Conservation (phyloP, 2,888 invertebrate genomes). For the Anorthoa munda region DNA sequence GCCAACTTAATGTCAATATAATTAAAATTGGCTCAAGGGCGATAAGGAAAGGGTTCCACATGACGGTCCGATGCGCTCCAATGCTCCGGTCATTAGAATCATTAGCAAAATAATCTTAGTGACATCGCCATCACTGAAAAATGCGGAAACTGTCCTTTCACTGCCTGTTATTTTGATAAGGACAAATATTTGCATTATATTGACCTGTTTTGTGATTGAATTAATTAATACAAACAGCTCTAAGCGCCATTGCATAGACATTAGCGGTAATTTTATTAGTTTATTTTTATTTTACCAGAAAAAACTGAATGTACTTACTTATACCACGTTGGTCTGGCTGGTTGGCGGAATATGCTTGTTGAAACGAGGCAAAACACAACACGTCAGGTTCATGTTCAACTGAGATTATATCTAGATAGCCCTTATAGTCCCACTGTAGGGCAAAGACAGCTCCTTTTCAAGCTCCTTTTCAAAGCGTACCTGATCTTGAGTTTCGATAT, state of each 20-base stretch:
- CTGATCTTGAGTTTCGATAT: too few species aligned
- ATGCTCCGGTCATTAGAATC: slow-evolving; percentile 31
- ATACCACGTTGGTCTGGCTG: background rate
- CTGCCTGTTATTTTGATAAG: slow-evolving; percentile 18
- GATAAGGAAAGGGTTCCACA: slow-evolving; percentile 75
- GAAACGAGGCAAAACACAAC: too few species aligned
- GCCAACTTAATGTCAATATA: slow-evolving; percentile 53
- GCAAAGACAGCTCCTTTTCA: too few species aligned
- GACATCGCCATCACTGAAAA: slow-evolving; percentile 37
- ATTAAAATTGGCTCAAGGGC: slow-evolving; percentile 73
- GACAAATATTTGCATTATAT: slow-evolving; percentile 8
- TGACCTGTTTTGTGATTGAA: background rate
- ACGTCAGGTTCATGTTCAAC: background rate
- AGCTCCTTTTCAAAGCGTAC: too few species aligned
- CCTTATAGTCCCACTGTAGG: background rate
- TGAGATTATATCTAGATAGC: background rate
- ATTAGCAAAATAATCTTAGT: slow-evolving; percentile 25
- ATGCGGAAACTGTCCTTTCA: slow-evolving; percentile 42
- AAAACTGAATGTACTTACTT: background rate
- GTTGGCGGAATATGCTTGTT: too few species aligned
- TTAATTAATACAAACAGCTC: background rate
- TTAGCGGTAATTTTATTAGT: background rate
- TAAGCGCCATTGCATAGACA: background rate
- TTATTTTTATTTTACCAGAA: background rate
- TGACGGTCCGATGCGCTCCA: slow-evolving; percentile 62